Percentiles rank a stretch among this genome's conserved stretches.
These are phyloP conservation scores for Ancistrus triradiatus DNA, from an alignment of 2,113 vertebrate species.

Conservation along the genomic window DNA sequence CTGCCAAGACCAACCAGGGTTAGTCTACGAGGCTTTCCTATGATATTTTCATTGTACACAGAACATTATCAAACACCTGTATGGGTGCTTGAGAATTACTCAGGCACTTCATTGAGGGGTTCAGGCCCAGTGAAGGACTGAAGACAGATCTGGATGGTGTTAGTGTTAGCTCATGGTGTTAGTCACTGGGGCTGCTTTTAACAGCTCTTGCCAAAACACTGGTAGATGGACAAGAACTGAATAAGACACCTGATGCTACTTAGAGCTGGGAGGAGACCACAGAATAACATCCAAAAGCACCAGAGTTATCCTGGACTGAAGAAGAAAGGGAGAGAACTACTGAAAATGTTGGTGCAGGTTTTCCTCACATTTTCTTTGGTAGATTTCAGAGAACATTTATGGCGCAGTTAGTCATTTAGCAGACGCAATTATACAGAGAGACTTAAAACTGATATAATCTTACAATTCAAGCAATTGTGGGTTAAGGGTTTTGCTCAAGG, in stretches of 20 bases:
- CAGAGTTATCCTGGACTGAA: slow-evolving; percentile 13
- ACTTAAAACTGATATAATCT: too few relatives aligned
- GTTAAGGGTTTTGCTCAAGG: too few relatives aligned
- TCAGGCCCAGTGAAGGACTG: neutral
- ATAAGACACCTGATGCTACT: slow-evolving; percentile 39
- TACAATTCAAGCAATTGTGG: too few relatives aligned
- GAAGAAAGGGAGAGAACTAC: slow-evolving; percentile 8
- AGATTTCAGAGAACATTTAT: too few relatives aligned
- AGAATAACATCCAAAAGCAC: slow-evolving; percentile 33
- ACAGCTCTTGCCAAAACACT: slow-evolving; percentile 24
- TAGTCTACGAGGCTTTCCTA: too few relatives aligned
- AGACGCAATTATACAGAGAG: too few relatives aligned
- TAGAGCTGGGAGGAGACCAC: slow-evolving; percentile 27
- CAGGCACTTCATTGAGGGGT: slow-evolving; percentile 6
- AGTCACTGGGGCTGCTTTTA: slow-evolving; percentile 25
- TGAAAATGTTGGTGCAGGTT: neutral
- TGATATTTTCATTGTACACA: too few relatives aligned
- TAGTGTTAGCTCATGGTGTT: neutral
- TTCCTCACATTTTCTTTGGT: neutral
- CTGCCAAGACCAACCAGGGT: too few relatives aligned
- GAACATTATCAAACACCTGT: slow-evolving; percentile 2
- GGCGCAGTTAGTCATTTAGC: too few relatives aligned
- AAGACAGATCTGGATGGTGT: neutral
- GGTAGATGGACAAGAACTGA: slow-evolving; percentile 21
- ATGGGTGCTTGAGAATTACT: slow-evolving; percentile 16